Evolutionary conservation across 2,113 vertebrate genomes (phyloP).

Genomic region (Ploceus nigricollis): DNA sequence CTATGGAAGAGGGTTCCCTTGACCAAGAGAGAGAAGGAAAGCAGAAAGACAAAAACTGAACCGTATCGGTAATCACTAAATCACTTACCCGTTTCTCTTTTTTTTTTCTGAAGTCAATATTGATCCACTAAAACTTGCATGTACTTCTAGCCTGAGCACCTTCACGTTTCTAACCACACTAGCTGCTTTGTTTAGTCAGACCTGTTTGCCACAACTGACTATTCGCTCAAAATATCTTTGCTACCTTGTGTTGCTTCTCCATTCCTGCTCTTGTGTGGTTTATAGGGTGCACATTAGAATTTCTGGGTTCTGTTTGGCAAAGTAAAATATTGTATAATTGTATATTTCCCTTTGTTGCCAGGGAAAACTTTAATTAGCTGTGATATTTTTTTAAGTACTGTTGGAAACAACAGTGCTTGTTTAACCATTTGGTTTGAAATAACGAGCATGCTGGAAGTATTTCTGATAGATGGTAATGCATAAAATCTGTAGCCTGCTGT

Average conservation of each 20-base stretch:
- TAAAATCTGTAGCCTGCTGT: slow-evolving; percentile 14
- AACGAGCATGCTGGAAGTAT: slow-evolving; percentile 14
- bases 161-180: background rate
- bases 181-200: background rate
- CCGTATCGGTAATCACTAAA: slow-evolving; percentile 97
- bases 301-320: background rate
- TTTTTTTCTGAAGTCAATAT: slow-evolving; percentile 17
- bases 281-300: background rate
- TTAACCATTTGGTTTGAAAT: slow-evolving; percentile 8
- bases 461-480: background rate
- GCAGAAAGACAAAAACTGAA: slow-evolving; percentile 92
- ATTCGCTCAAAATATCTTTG: background rate
- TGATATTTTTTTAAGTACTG: background rate
- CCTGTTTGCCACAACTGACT: background rate
- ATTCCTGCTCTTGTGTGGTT: background rate
- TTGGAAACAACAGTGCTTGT: background rate
- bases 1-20: slow-evolving; percentile 98
- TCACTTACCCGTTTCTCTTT: slow-evolving; percentile 68
- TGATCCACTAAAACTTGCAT: slow-evolving; percentile 71
- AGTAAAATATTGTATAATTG: background rate
- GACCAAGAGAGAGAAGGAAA: slow-evolving; percentile 85
- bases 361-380: background rate
- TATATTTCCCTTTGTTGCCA: background rate
- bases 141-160: background rate
- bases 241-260: background rate